These are phyloP conservation scores for Pectinophora gossypiella DNA, from an alignment of 1,140 invertebrate species.

Conservation along the genomic window DNA sequence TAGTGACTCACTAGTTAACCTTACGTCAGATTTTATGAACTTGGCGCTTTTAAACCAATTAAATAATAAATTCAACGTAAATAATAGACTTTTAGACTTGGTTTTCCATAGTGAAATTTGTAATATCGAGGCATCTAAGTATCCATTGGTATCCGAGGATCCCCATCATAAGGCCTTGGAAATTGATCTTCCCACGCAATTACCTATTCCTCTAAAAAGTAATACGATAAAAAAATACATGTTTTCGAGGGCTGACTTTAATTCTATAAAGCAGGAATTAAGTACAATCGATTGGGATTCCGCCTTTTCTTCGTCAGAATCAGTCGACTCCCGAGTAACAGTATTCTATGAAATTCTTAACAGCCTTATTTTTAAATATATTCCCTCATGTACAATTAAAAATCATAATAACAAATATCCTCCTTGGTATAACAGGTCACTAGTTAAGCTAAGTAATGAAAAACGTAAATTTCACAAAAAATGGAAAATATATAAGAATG, in stretches of 20 bases:
- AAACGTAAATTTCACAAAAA: neutral
- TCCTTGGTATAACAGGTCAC: neutral
- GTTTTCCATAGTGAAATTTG: constrained; percentile 1
- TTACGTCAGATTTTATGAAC: constrained; percentile 6
- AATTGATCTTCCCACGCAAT: neutral
- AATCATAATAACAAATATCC: neutral
- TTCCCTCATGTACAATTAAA: neutral
- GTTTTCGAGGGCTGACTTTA: neutral
- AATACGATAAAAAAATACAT: neutral
- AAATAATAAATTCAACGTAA: neutral
- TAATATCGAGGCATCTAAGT: neutral
- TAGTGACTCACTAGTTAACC: neutral
- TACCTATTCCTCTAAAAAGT: neutral
- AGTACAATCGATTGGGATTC: neutral
- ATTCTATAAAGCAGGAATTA: neutral
- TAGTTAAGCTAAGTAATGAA: neutral
- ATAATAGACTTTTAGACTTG: constrained; percentile 10
- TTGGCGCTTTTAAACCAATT: constrained; percentile 3
- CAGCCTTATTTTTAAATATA: neutral
- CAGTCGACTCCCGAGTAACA: neutral
- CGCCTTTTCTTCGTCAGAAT: neutral
- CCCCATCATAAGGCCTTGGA: constrained; percentile 1
- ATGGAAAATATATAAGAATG: neutral
- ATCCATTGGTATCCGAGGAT: constrained; percentile 4
- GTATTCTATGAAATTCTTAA: neutral